Base-by-base conservation (phyloP, 30 jellyfish, hydroid and myxozoan genomes). In the Hydractinia echinata region DNA sequence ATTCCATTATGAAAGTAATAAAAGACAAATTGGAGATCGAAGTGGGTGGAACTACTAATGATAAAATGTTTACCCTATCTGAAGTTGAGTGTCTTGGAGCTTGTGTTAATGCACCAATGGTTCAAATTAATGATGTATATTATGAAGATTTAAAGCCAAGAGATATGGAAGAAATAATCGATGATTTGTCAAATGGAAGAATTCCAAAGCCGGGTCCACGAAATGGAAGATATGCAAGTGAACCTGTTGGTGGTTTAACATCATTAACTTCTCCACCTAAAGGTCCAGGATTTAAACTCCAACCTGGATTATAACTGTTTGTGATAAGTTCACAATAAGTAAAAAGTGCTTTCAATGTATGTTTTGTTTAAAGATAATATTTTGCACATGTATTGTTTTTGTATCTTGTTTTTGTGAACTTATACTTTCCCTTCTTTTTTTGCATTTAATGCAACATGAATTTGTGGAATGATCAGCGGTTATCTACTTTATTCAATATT, bases 1-100 rank as follows among this genome's bases (percentile, higher is more conserved):
- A 93, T 21, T 88, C 96, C 15, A 71, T 85, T 7, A 90, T 91
- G 55, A 95, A 86, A 48, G 90, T 80, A 13, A 83, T 91, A 86
- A 82, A 77, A 67, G 71, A 76, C 55, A 91, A 82, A 79, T 87
- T 91, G 13, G 80, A 89, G 8, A 93, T 93, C 60, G 82, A 84
- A 18, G 95, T 77, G 8, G 96, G 96, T 62, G 96, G 87, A 85
- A 93, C 99, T 53, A 93, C 99, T 4, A 78, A 85, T 49, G 99
- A 93, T 55, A 89, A 89, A 64, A 52, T 93, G 81, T 93, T 93
- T 85, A 88, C 99, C 8, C 76, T 93, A 55, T 76, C 95, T 6
- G 90, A 89, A 48, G 99, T 93, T 4, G 99, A 93, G 86, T 93
- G 99, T 62, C 88, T 93, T n/a, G 99, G 99, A 20, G 99, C 99